Evolutionary conservation across 2,797 vertebrate species (phyloP).

Genomic region (Clarias fuscus): DNA sequence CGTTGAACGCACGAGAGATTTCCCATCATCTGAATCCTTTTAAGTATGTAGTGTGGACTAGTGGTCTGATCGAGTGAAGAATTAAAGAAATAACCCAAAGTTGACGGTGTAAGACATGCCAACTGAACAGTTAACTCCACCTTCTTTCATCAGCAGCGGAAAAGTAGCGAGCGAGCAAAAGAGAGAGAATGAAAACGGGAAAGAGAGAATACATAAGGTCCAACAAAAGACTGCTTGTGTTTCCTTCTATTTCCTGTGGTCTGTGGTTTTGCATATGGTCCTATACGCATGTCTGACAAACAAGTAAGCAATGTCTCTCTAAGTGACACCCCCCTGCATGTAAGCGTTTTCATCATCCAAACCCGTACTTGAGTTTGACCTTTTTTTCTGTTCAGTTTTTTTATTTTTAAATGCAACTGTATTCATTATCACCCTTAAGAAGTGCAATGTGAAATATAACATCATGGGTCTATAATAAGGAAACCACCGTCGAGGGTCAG

Average conservation of each 20-base stretch:
- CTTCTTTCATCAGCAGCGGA: background rate
- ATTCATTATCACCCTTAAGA: background rate
- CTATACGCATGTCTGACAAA: background rate
- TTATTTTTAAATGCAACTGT: background rate
- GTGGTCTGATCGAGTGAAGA: background rate
- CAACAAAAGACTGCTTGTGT: constrained; percentile 47
- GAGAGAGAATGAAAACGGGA: constrained; percentile 33
- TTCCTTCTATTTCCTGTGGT: constrained; percentile 56
- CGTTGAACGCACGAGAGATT: background rate
- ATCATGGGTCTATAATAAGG: background rate
- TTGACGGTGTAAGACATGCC: background rate
- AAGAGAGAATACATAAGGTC: background rate
- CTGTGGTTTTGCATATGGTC: constrained; percentile 46
- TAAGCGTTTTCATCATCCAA: background rate
- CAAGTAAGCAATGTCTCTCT: background rate
- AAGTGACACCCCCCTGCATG: background rate
- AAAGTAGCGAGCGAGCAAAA: constrained; percentile 16
- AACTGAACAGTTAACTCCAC: background rate
- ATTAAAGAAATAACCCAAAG: background rate
- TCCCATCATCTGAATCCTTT: constrained; percentile 42
- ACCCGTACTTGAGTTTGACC: no score
- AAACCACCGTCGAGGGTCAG: background rate
- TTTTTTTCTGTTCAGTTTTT: background rate
- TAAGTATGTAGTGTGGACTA: background rate
- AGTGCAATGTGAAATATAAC: no score